Conservation (phyloP, 2,113 vertebrate genomes). For the Entelurus aequoreus region DNA sequence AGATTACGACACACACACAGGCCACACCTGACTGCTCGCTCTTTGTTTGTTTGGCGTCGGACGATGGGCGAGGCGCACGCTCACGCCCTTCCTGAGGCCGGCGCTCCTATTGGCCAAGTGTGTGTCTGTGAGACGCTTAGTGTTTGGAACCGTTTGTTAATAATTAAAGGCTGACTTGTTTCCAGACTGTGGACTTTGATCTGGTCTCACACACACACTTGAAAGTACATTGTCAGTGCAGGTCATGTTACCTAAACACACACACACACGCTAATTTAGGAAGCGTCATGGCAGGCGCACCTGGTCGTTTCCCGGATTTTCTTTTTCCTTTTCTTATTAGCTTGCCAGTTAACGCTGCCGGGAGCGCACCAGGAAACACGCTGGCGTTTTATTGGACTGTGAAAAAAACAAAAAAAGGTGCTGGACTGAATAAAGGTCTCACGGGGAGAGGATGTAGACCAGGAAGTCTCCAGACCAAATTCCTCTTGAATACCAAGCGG, state of each 20-base stretch:
- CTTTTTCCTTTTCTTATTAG: slow-evolving; percentile 15
- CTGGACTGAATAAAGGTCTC: neutral
- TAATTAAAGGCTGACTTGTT: slow-evolving; percentile 64
- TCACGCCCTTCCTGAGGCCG: slow-evolving; percentile 60
- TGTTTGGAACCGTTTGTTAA: slow-evolving; percentile 60
- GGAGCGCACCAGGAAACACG: neutral
- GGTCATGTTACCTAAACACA: slow-evolving; percentile 42
- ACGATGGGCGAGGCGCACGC: slow-evolving; percentile 51
- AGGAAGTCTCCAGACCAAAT: too few species aligned
- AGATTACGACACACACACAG: slow-evolving; percentile 43
- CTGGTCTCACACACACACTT: slow-evolving; percentile 43
- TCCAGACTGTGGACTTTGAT: slow-evolving; percentile 61
- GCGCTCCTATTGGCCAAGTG: slow-evolving; percentile 34
- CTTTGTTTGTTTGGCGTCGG: slow-evolving; percentile 53
- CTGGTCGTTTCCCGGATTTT: slow-evolving; percentile 31
- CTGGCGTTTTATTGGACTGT: neutral
- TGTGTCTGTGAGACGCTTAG: slow-evolving; percentile 23
- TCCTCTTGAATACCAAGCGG: too few species aligned
- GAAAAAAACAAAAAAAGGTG: neutral
- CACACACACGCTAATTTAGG: slow-evolving; percentile 18
- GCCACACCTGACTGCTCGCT: slow-evolving; percentile 36
- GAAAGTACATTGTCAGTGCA: slow-evolving; percentile 50
- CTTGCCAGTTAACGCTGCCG: neutral
- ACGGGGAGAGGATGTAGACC: neutral
- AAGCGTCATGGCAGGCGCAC: slow-evolving; percentile 38